Evolutionary conservation across 2,113 vertebrate species (phyloP), one percentile per base, ranked within the genome.

Genomic region (Sander lucioperca): DNA sequence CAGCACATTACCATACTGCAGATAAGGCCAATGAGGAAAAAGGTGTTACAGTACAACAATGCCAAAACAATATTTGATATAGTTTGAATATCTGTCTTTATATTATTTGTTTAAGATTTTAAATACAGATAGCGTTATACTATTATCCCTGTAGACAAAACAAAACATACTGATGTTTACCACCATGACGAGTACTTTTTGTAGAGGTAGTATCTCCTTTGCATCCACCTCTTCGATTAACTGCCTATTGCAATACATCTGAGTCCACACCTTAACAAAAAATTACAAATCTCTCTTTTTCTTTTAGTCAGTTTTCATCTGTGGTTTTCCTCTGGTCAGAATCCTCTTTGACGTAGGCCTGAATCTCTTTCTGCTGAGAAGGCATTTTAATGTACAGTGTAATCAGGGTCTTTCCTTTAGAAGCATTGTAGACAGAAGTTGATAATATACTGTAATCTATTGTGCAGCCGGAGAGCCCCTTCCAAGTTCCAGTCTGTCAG

Each of bases 281-380:
- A 43, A 11, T 54, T 19, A 48, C 50, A 58, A 63, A 47, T 48
- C 19, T 64, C 21, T 51, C 21, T 14, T 25, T 74, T 25, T 51
- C 3, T 18, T 62, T 63, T 0, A n/a, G 19, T 33, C 16, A 12
- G 25, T 36, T 13, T 56, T 30, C 12, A 7, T 56, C 53, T 65
- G 51, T 50, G 8, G 19, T 47, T 86, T 57, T 56, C 27, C 15
- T 33, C 43, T 7, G 10, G 51, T 53, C 33, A 54, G 11, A 77
- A 54, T 53, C 19, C 6, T 64, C 25, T 15, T 13, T 27, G 56
- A 2, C 18, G 23, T 3, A 16, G 5, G 5, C 51, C 18, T 50
- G 50, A 62, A 18, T 25, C 6, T 84, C 14, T 77, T 77, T 74
- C 36, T 78, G 64, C 68, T 68, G 61, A 79, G n/a, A 50, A 53